Evolutionary conservation across 2,888 invertebrate genomes (phyloP), one percentile per base, ranked within the genome.

Genomic region (Sussaba pulchella): DNA sequence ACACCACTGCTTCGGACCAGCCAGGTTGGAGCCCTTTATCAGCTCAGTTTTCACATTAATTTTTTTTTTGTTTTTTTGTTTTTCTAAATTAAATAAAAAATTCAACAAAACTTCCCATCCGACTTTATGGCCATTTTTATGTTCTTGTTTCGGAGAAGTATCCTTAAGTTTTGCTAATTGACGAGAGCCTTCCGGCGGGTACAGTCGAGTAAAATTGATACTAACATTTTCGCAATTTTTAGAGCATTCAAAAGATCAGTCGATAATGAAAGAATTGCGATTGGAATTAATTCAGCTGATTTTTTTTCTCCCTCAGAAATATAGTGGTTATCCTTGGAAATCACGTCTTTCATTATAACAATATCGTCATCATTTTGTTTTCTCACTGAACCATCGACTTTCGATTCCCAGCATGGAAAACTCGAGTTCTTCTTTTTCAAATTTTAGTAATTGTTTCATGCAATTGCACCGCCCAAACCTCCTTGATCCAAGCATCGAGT

Each of bases 11-110:
- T 90, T 92, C 92, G 90, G 92, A 93, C 90, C 92, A 93, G 91
- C 92, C 93, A 92, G 93, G 93, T 92, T 93, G 93, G 93, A 92
- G 92, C 92, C 92, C 91, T 92, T 92, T 93, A 93, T 92, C 93
- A 93, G 93, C 93, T 93, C 93, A 93, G 92, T 93, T 94, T 93
- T 93, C 93, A 93, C 92, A 92, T 91, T 87, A 91, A 90, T 89
- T 90, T 83, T 86, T 84, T 81, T 66, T 82, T 75, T 71, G 78
- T 73, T 77, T 66, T 71, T 24, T 66, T 79, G 78, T 57, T 94
- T 94, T 89, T 94, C 83, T 93, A n/a, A n/a, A n/a, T n/a, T n/a
- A n/a, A n/a, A n/a, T n/a, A n/a, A n/a, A n/a, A n/a, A n/a, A n/a
- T 89, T 90, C 91, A 93, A 87, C 92, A 92, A 89, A 70, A 92